A percentile compares a stretch with the other conserved stretches of the same genome.
Conservation (phyloP, 2,888 invertebrate species). For the Nomada fabriciana region DNA sequence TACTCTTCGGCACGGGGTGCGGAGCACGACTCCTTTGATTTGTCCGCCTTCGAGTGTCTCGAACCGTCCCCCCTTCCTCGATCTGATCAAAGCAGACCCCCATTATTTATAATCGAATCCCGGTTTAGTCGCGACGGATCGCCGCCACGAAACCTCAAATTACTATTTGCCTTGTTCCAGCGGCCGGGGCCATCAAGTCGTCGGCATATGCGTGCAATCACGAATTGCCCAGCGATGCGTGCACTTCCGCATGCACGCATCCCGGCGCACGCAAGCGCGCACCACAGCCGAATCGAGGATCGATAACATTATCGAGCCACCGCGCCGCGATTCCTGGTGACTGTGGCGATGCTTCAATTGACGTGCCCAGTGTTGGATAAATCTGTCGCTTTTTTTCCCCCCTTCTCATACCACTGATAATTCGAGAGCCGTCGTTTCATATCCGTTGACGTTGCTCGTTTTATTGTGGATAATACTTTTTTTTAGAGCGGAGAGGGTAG, state of each 20-base stretch:
- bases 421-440: neutral
- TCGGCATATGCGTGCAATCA: constrained; percentile 71
- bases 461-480: no score
- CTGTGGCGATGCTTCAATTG: constrained; percentile 36
- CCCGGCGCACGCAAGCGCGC: constrained; percentile 56
- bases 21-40: constrained; percentile 49
- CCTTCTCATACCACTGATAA: neutral
- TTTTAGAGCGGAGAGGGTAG: no score
- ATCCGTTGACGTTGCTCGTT: neutral
- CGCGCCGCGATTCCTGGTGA: constrained; percentile 38
- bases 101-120: constrained; percentile 51
- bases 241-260: constrained; percentile 70
- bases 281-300: constrained; percentile 53
- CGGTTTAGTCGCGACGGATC: constrained; percentile 27
- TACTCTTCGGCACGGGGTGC: neutral
- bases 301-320: constrained; percentile 62
- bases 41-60: neutral
- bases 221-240: constrained; percentile 69
- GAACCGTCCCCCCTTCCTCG: constrained; percentile 1
- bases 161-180: constrained; percentile 67
- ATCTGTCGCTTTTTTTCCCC: neutral
- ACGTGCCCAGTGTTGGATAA: constrained; percentile 1
- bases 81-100: constrained; percentile 27
- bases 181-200: constrained; percentile 61
- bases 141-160: constrained; percentile 57